Conservation (phyloP, 2,113 vertebrate species). For the Tapirus terrestris region DNA sequence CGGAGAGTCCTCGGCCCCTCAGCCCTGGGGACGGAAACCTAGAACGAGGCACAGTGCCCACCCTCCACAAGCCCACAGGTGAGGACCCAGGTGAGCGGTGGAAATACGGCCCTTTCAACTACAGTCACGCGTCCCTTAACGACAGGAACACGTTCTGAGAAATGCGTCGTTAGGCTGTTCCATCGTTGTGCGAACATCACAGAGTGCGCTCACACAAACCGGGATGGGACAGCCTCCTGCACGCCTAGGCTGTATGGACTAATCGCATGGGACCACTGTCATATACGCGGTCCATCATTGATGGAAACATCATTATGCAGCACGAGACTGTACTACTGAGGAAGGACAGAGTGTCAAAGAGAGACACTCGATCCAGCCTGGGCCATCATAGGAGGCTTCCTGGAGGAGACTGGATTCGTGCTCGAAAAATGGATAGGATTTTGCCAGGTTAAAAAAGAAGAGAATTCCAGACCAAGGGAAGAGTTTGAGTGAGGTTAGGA, state of each 20-base stretch:
- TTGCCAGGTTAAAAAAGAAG: not conserved
- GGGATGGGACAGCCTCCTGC: too few species aligned
- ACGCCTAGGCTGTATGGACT: too few species aligned
- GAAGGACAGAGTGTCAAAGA: not conserved
- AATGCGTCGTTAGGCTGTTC: too few species aligned
- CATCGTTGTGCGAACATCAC: too few species aligned
- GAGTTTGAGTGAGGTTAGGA: accelerated
- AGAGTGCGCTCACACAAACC: too few species aligned
- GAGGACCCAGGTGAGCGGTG: accelerated
- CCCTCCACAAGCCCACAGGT: accelerated
- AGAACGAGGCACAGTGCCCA: accelerated
- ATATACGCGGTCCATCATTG: too few species aligned
- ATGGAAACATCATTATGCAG: too few species aligned
- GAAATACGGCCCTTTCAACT: accelerated
- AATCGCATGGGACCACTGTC: too few species aligned
- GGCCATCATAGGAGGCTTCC: not conserved
- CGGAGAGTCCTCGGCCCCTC: accelerated
- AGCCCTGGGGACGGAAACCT: accelerated
- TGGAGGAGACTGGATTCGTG: accelerated
- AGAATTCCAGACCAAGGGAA: not conserved
- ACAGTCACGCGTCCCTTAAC: too few species aligned
- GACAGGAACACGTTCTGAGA: too few species aligned
- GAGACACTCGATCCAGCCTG: accelerated
- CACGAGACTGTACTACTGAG: not conserved
- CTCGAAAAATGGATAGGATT: accelerated